A percentile compares a stretch with the other conserved stretches of the same genome.
Conservation (phyloP, 2,113 vertebrate species). For the Typhlomys cinereus region DNA sequence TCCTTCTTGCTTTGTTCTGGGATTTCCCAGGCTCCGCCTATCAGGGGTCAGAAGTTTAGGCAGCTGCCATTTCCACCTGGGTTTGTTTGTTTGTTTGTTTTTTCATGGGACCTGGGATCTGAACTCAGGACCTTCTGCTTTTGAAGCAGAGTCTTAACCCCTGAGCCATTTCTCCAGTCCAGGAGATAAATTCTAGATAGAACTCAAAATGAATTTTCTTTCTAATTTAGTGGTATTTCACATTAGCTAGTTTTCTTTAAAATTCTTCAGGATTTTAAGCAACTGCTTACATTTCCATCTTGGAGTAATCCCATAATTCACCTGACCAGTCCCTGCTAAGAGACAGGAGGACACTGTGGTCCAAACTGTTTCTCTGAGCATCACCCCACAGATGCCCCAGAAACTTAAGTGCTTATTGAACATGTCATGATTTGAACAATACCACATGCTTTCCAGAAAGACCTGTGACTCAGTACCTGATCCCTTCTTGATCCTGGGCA, state of each 20-base stretch:
- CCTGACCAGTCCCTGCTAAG: not conserved
- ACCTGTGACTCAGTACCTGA: not conserved
- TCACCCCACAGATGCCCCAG: not conserved
- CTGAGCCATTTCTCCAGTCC: too few species aligned
- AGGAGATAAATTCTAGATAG: too few species aligned
- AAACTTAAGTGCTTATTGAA: not conserved
- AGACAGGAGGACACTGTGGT: not conserved
- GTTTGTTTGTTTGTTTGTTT: too few species aligned
- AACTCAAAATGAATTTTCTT: slow-evolving; percentile 30
- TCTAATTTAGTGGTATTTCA: slow-evolving; percentile 1
- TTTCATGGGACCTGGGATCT: too few species aligned
- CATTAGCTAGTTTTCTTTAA: not conserved
- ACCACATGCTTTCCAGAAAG: not conserved
- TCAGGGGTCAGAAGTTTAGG: too few species aligned
- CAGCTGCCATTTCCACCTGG: too few species aligned
- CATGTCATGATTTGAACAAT: not conserved
- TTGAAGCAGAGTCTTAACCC: too few species aligned
- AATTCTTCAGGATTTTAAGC: slow-evolving; percentile 16
- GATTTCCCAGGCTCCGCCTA: too few species aligned
- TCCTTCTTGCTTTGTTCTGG: too few species aligned
- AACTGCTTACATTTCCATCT: not conserved
- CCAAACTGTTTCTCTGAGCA: not conserved
- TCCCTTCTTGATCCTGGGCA: not conserved
- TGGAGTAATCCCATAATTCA: not conserved
- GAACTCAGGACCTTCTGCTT: too few species aligned